phyloP scores from a whole-genome alignment of 2,113 vertebrate species.

The Heliornis fulica region DNA sequence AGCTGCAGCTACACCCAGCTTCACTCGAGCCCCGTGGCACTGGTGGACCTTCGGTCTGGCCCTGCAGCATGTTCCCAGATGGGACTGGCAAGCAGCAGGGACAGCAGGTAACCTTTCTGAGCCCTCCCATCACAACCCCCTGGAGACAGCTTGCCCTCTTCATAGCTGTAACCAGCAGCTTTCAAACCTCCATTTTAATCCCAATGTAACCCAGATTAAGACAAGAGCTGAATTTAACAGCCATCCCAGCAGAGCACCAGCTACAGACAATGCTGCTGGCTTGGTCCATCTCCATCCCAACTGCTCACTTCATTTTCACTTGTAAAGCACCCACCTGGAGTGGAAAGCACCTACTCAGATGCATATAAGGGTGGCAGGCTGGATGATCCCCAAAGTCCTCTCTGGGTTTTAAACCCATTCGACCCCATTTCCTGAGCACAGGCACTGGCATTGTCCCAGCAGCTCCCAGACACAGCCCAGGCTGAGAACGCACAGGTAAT shows the following conservation, averaged over 20 bases:
- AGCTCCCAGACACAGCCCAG: not conserved
- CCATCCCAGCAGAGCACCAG: not conserved
- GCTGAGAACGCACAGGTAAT: not conserved
- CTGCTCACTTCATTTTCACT: not conserved
- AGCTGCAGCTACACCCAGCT: not conserved
- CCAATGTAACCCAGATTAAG: accelerated
- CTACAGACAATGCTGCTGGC: not conserved
- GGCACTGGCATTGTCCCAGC: not conserved
- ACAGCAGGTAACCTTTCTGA: accelerated
- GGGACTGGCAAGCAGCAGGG: accelerated
- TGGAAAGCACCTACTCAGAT: not conserved
- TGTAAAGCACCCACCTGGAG: not conserved
- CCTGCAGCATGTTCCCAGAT: accelerated
- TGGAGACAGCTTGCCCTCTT: not conserved
- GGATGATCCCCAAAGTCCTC: not conserved
- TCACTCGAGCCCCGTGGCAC: accelerated
- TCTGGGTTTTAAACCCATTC: not conserved
- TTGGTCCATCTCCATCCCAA: accelerated
- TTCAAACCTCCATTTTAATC: not conserved
- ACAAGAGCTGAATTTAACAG: not conserved
- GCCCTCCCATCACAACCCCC: not conserved
- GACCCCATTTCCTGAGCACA: accelerated
- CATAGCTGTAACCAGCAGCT: not conserved
- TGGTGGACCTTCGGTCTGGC: not conserved
- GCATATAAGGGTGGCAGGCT: accelerated